phyloP scores from a whole-genome alignment of 2,888 invertebrate species.

The Drosophila conformis region DNA sequence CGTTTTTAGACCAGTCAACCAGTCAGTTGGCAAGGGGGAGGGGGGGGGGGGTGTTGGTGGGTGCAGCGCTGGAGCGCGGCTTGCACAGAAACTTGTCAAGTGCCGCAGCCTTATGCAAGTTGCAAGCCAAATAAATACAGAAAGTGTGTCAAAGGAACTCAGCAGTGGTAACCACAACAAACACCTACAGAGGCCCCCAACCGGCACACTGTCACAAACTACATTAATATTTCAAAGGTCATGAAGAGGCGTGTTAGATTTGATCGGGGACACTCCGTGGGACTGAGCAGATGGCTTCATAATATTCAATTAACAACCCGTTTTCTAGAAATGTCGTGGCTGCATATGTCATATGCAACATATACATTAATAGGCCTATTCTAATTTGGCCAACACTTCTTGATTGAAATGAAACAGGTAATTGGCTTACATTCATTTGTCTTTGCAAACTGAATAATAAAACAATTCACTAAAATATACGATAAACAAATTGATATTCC shows the following conservation, averaged over 20 bases:
- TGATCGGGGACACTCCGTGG: not conserved
- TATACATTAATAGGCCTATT: not conserved
- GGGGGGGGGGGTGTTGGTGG: not conserved
- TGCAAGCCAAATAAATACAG: slow-evolving; percentile 13
- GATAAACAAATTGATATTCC: not conserved
- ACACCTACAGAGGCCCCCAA: not conserved
- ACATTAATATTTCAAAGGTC: not conserved
- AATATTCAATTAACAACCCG: not conserved
- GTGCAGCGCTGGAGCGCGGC: not conserved
- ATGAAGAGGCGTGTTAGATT: not conserved
- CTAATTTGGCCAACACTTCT: not conserved
- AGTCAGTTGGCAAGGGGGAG: not conserved
- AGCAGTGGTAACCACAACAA: not conserved
- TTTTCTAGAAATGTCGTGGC: not conserved
- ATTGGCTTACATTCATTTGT: too few relatives aligned
- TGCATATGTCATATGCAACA: not conserved
- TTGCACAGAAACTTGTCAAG: slow-evolving; percentile 17
- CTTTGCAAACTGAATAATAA: too few relatives aligned
- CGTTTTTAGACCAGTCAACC: not conserved
- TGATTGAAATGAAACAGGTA: too few relatives aligned
- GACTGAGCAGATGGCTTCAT: not conserved
- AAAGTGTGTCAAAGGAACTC: slow-evolving; percentile 49
- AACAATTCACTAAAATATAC: not conserved
- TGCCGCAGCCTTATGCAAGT: slow-evolving; percentile 33
- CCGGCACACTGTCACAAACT: slow-evolving; percentile 33